phyloP scores from a whole-genome alignment of 2,113 vertebrate species.

The Halichoerus grypus region DNA sequence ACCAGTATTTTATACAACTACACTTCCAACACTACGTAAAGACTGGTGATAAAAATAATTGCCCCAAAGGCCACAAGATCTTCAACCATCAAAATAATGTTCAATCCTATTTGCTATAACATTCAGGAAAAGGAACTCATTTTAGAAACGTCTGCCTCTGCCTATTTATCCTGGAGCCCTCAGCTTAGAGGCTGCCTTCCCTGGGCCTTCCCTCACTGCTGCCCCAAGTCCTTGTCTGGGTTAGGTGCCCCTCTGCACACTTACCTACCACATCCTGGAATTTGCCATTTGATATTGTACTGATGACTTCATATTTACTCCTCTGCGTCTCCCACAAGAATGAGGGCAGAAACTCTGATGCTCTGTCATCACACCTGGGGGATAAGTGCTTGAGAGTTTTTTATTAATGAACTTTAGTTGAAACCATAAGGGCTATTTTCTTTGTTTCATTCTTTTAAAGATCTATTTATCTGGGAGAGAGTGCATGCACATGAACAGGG shows the following conservation, averaged over 20 bases:
- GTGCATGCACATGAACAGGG: not conserved
- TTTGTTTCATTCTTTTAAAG: not conserved
- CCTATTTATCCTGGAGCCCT: not conserved
- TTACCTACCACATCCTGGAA: not conserved
- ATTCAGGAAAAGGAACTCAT: not conserved
- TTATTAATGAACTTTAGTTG: not conserved
- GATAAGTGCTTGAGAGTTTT: not conserved
- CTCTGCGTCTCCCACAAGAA: not conserved
- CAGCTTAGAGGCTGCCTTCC: not conserved
- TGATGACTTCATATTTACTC: not conserved
- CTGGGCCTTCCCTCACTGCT: not conserved
- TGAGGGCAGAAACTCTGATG: not conserved
- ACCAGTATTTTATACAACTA: not conserved
- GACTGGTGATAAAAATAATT: not conserved
- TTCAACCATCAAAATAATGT: not conserved
- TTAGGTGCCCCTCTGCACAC: not conserved
- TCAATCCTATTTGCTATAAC: not conserved
- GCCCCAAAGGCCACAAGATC: not conserved
- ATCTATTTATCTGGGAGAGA: not conserved
- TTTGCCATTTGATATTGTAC: not conserved
- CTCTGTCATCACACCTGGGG: not conserved
- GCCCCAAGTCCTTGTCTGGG: not conserved
- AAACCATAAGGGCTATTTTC: not conserved
- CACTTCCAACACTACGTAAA: not conserved
- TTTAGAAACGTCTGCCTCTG: not conserved